Base-by-base conservation (phyloP, 2,888 invertebrate genomes). In the Argynnis bischoffii region DNA sequence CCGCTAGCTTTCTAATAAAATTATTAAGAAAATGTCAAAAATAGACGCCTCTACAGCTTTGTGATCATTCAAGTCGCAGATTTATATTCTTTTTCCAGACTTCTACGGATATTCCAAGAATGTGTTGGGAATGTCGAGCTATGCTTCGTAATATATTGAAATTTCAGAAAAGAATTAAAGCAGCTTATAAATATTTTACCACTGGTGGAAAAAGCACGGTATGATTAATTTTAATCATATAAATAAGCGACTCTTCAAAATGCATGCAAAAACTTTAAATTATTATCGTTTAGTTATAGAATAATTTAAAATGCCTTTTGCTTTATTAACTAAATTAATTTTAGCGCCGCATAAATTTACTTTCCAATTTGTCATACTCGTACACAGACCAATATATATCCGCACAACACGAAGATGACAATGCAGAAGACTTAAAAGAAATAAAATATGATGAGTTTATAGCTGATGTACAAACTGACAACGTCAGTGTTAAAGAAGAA, bases 121-220 rank as follows among this genome's bases (percentile, higher is more conserved):
- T 89, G 2, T 89, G 89, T 66, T 89, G 88, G 88, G 89, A 89
- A 59, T 89, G 89, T 51, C 72, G 74, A 57, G 84, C 88, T 0
- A 11, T 79, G 0, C 77, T 89, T 72, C 72, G 65, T 3, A 81
- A 75, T 57, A 76, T 87, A 18, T 76, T 73, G 1, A 65, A 60
- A 64, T 89, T 88, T 69, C 73, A 81, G 21, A 57, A 61, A 13
- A 86, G 84, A 69, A 84, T 79, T 18, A 50, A 59, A 63, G 56
- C 66, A 71, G 13, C 73, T 84, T 5, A 76, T 81, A 0, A 55
- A 66, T 21, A 77, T 85, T 18, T 73, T 72, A 3, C 80, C 83
- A 61, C 82, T 81, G 13, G 66, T 74, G 31, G 46, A 1, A 57
- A 48, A 18, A 65, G 63, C 21, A 21, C 15, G 6, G 63, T 67